Evolutionary conservation across 2,797 vertebrate genomes (phyloP), one percentile per base, ranked within the genome.

Genomic region (Catharus ustulatus): DNA sequence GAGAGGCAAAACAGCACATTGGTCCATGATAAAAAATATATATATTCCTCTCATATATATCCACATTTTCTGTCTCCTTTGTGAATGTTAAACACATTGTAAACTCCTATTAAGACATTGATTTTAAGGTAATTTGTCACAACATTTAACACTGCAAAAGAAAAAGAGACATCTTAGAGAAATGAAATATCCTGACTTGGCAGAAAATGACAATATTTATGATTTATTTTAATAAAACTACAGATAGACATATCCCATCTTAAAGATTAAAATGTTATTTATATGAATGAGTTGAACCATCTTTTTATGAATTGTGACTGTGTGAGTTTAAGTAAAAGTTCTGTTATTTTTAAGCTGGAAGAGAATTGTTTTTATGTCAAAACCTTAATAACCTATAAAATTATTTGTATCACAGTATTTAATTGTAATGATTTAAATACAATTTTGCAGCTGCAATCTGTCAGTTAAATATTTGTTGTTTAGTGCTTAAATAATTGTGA

Each of bases 391-490:
- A 83, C 19, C 29, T 80, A 29, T 7, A 61, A 72, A 92, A 71
- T n/a, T 55, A 32, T 46, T 79, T 93, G 24, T 64, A 21, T 67
- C 21, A n/a, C 36, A 42, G 26, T 22, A 62, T 63, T 75, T 86
- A 68, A 30, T 71, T 84, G 6, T 24, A 62, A 26, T 43, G 13
- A 57, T 83, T 74, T 83, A 83, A 82, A 52, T 61, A 24, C 4
- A 57, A n/a, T 87, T 76, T 57, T 85, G 61, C 34, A 87, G 57
- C 64, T 80, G 57, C 72, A 77, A 22, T 67, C 49, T 85, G 34
- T 67, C 75, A 71, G 81, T 82, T 69, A 86, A 81, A 59, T 93
- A 93, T 91, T 75, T 93, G 43, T 72, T 89, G 13, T 42, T 93
- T 86, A 69, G 52, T 63, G 14, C 19, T 84, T 84, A 79, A 79